Evolutionary conservation across 2,888 invertebrate genomes (phyloP).

Genomic region (Eucriotettix oculatus): DNA sequence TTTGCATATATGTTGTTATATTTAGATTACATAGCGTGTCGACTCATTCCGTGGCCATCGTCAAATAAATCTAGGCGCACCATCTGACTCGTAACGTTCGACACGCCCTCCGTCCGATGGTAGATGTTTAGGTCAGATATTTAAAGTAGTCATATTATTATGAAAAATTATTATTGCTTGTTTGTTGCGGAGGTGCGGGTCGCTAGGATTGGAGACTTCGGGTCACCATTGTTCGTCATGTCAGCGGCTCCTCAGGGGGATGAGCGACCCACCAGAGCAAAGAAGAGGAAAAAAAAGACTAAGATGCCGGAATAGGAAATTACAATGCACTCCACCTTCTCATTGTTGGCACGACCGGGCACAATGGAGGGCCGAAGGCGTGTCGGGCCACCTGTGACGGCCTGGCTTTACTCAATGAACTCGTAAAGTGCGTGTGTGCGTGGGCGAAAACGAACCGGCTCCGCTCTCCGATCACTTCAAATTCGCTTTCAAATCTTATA

Average conservation of each 20-base stretch:
- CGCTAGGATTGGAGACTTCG: neutral
- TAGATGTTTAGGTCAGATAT: neutral
- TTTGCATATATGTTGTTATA: neutral
- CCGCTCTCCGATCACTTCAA: too few relatives aligned
- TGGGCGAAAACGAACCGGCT: neutral
- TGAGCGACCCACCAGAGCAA: too few relatives aligned
- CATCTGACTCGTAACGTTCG: neutral
- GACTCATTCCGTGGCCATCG: neutral
- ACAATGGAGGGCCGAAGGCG: neutral
- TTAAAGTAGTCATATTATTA: neutral
- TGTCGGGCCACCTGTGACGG: neutral
- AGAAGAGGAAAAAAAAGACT: neutral
- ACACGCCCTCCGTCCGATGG: neutral
- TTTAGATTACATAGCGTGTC: neutral
- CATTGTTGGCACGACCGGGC: neutral
- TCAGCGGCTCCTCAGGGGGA: neutral
- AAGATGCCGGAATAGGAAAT: neutral
- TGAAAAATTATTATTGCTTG: conserved; percentile 1
- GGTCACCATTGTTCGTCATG: neutral
- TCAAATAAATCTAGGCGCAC: neutral
- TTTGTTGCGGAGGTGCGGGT: neutral
- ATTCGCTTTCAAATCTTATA: too few relatives aligned
- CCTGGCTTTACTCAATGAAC: neutral
- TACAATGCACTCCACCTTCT: neutral
- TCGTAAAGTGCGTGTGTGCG: neutral